Percentiles rank a stretch among this genome's conserved stretches.
phyloP scores from a whole-genome alignment of 2,888 invertebrate species.

The Conistra vaccinii region DNA sequence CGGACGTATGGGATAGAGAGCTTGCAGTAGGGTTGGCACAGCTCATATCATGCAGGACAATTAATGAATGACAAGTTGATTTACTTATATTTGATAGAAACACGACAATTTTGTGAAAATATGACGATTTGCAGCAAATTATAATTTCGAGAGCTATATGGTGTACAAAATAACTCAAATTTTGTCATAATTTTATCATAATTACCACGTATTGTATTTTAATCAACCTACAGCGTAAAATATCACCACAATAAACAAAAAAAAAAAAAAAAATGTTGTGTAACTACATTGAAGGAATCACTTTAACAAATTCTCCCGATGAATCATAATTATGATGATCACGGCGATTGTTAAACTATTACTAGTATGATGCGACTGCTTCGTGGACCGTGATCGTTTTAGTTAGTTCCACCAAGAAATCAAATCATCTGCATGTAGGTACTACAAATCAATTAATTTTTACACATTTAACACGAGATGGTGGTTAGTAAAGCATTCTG shows the following conservation, averaged over 20 bases:
- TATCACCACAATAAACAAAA: background rate
- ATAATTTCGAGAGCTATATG: background rate
- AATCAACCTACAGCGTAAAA: background rate
- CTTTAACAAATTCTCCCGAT: background rate
- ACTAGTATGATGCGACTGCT: background rate
- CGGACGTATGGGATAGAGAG: constrained; percentile 60
- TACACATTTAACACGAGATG: background rate
- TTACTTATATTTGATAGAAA: background rate
- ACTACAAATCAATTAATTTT: too few species aligned
- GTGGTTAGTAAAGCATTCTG: background rate
- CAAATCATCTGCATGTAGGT: background rate
- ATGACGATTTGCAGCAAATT: background rate
- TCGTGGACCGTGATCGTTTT: background rate
- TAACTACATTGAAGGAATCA: background rate
- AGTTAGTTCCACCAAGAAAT: background rate
- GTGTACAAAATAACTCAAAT: background rate
- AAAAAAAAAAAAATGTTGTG: too few species aligned
- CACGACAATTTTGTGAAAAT: background rate
- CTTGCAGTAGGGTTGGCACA: constrained; percentile 73
- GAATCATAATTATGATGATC: background rate
- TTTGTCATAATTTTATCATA: background rate
- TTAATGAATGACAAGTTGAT: background rate
- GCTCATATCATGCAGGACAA: background rate
- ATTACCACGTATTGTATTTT: background rate
- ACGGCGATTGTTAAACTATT: background rate